Conservation (phyloP, 2,797 vertebrate genomes). For the Enteromius paludinosus region DNA sequence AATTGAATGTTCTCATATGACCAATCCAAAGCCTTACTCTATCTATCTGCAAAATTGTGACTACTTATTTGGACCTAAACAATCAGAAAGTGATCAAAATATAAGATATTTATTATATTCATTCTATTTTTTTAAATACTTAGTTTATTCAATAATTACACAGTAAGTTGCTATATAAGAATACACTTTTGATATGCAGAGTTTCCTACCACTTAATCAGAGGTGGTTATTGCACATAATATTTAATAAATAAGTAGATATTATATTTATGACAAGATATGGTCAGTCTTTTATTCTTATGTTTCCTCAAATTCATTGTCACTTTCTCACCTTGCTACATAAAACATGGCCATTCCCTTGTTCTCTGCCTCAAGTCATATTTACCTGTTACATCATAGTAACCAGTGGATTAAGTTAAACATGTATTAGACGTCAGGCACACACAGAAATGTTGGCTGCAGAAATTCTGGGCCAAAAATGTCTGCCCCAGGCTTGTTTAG, state of each 20-base stretch:
- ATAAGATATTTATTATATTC: constrained; percentile 75
- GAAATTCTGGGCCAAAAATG: not conserved
- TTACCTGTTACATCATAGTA: not conserved
- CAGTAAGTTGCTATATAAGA: constrained; percentile 33
- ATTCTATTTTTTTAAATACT: constrained; percentile 73
- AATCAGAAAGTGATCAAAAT: constrained; percentile 62
- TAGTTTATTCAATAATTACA: constrained; percentile 50
- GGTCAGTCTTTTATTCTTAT: not conserved
- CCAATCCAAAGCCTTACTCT: constrained; percentile 81
- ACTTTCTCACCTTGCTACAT: not conserved
- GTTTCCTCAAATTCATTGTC: not conserved
- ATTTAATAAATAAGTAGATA: constrained; percentile 35
- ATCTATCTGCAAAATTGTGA: constrained; percentile 68
- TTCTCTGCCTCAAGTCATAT: constrained; percentile 13
- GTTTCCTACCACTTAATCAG: constrained; percentile 19
- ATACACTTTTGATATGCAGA: constrained; percentile 54
- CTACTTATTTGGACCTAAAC: constrained; percentile 70
- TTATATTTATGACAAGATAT: constrained; percentile 50
- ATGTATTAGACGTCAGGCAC: not conserved
- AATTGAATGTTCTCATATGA: constrained; percentile 75
- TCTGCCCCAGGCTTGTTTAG: not conserved
- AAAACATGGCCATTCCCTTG: not conserved
- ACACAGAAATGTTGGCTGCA: not conserved
- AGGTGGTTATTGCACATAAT: constrained; percentile 52
- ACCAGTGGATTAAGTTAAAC: not conserved